These are phyloP conservation scores for Dasypus novemcinctus DNA, from an alignment of 2,113 vertebrate species.

Conservation along the genomic window DNA sequence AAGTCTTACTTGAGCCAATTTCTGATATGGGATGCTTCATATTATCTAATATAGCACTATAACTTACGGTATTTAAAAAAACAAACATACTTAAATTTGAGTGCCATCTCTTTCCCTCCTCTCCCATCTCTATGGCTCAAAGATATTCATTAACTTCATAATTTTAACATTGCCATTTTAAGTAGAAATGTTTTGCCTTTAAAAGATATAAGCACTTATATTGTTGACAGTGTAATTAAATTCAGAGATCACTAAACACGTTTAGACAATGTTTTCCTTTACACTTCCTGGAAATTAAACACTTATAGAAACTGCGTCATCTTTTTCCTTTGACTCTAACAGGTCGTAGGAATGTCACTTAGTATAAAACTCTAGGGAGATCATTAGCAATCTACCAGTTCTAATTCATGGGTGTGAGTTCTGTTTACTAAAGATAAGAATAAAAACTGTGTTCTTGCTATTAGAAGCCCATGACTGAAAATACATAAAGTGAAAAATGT, in stretches of 20 bases:
- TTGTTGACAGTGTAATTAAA: conserved; percentile 25
- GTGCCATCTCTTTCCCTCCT: background rate
- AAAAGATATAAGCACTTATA: background rate
- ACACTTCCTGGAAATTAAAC: conserved; percentile 31
- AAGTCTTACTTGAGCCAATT: conserved; percentile 53
- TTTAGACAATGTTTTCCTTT: conserved; percentile 36
- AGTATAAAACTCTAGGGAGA: background rate
- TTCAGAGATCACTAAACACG: conserved; percentile 23
- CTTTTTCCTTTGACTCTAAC: conserved; percentile 45
- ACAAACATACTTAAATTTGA: conserved; percentile 20
- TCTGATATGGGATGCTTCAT: conserved; percentile 45
- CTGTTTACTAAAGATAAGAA: background rate
- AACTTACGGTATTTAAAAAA: conserved; percentile 19
- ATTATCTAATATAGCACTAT: conserved; percentile 9
- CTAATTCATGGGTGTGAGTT: conserved; percentile 34
- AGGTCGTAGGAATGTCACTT: background rate
- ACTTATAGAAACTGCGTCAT: conserved; percentile 34
- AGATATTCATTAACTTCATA: background rate
- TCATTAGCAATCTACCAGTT: conserved; percentile 35
- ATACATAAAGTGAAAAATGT: conserved; percentile 32
- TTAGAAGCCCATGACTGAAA: background rate
- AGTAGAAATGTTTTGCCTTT: background rate
- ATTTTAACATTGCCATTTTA: conserved; percentile 7
- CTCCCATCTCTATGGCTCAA: background rate
- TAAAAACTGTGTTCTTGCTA: background rate